phyloP scores from a whole-genome alignment of 2,888 invertebrate genomes.

The Stenodera caucasica region DNA sequence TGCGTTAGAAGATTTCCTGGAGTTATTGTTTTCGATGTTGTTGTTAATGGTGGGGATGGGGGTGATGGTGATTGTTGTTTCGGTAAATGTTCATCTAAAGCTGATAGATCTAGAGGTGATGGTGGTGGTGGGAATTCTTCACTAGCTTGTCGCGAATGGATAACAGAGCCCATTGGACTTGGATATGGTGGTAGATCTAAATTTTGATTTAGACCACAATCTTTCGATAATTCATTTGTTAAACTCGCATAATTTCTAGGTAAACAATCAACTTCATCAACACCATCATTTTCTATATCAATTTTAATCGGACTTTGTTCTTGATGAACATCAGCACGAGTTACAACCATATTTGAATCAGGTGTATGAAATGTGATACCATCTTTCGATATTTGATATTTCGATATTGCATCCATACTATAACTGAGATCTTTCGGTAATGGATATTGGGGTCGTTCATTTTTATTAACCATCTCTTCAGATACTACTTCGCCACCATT shows the following conservation, averaged over 20 bases:
- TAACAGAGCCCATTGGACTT: slow-evolving; percentile 72
- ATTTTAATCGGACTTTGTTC: slow-evolving; percentile 71
- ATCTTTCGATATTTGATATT: slow-evolving; percentile 6
- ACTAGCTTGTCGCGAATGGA: slow-evolving; percentile 83
- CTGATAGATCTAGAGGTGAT: slow-evolving; percentile 71
- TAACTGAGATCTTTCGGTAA: slow-evolving; percentile 52
- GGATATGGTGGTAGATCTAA: slow-evolving; percentile 79
- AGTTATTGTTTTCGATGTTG: slow-evolving; percentile 34
- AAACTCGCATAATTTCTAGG: slow-evolving; percentile 55
- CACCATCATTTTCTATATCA: slow-evolving; percentile 53
- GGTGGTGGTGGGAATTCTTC: slow-evolving; percentile 92
- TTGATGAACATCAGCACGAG: slow-evolving; percentile 83
- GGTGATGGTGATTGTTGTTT: slow-evolving; percentile 34
- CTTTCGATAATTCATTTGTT: slow-evolving; percentile 37
- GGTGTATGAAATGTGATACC: slow-evolving; percentile 20
- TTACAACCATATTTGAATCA: slow-evolving; percentile 62
- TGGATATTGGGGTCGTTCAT: slow-evolving; percentile 57
- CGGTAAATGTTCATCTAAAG: slow-evolving; percentile 62
- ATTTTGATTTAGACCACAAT: slow-evolving; percentile 53
- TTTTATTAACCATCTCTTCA: slow-evolving; percentile 53
- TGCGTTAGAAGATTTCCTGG: slow-evolving; percentile 61
- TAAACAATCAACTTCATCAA: slow-evolving; percentile 69
- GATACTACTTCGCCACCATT: slow-evolving; percentile 59
- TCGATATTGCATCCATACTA: slow-evolving; percentile 15
- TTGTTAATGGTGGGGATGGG: slow-evolving; percentile 22